phyloP scores from a whole-genome alignment of 2,113 vertebrate genomes.

The Haemorhous mexicanus region DNA sequence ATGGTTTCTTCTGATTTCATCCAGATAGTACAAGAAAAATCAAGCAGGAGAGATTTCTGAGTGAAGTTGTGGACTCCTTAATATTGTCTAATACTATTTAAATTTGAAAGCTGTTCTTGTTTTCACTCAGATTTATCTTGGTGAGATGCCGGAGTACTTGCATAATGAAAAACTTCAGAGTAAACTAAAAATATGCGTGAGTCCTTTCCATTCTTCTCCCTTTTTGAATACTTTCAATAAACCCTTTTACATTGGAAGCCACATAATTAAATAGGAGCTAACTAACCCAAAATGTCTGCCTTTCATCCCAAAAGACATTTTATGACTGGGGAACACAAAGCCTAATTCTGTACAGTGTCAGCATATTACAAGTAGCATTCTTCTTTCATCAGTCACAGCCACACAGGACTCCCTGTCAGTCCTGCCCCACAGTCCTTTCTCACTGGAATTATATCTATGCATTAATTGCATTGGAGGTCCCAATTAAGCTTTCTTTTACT shows the following conservation, averaged over 20 bases:
- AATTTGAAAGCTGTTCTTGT: background rate
- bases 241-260: slow-evolving; percentile 4
- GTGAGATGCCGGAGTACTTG: background rate
- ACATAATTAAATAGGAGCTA: slow-evolving; percentile 45
- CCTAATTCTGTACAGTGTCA: slow-evolving; percentile 49
- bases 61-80: background rate
- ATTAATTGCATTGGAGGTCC: slow-evolving; percentile 36
- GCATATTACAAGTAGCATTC: slow-evolving; percentile 36
- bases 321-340: slow-evolving; percentile 30
- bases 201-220: background rate
- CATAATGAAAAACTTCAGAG: background rate
- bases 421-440: background rate
- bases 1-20: background rate
- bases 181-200: slow-evolving; percentile 4
- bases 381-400: slow-evolving; percentile 31
- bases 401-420: slow-evolving; percentile 13
- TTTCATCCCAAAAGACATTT: slow-evolving; percentile 50
- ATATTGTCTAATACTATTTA: background rate
- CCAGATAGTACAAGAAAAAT: background rate
- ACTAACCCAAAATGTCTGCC: slow-evolving; percentile 34
- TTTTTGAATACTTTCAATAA: slow-evolving; percentile 32
- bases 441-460: slow-evolving; percentile 37
- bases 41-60: background rate
- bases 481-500: slow-evolving; percentile 45
- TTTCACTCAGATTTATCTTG: slow-evolving; percentile 13